Evolutionary conservation across 2,888 invertebrate species (phyloP).

Genomic region (Drosophila eohydei): DNA sequence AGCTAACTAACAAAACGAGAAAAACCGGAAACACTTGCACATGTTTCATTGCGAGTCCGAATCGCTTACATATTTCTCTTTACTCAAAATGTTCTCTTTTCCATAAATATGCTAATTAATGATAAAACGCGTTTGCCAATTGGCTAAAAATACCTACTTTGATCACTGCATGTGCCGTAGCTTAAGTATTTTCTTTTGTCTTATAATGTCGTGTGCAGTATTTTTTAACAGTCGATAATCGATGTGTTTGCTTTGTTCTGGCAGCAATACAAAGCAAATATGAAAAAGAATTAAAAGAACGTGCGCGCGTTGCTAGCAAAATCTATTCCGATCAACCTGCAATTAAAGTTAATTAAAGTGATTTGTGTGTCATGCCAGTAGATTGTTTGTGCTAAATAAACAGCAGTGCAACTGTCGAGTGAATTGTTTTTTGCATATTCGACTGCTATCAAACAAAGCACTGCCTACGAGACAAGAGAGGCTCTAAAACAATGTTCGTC

Average conservation of each 20-base stretch:
- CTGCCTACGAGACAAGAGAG: neutral
- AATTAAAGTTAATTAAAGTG: neutral
- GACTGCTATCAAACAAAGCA: neutral
- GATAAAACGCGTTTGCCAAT: neutral
- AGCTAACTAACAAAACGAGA: neutral
- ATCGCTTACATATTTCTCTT: neutral
- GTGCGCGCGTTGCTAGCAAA: neutral
- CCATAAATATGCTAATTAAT: conserved; percentile 1
- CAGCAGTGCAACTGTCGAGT: neutral
- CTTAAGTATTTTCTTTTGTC: neutral
- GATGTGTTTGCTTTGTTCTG: neutral
- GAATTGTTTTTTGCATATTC: neutral
- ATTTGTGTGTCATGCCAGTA: neutral
- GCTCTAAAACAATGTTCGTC: conserved; percentile 23
- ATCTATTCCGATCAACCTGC: neutral
- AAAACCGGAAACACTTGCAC: neutral
- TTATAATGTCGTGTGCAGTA: neutral
- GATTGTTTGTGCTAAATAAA: neutral
- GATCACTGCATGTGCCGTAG: neutral
- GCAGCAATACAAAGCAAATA: neutral
- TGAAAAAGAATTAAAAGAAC: neutral
- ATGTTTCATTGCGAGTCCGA: neutral
- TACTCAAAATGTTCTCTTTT: neutral
- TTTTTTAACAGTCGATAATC: neutral
- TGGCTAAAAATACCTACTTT: neutral